Conservation (phyloP, 1,140 invertebrate genomes). For the Philopotamus ludificatus region DNA sequence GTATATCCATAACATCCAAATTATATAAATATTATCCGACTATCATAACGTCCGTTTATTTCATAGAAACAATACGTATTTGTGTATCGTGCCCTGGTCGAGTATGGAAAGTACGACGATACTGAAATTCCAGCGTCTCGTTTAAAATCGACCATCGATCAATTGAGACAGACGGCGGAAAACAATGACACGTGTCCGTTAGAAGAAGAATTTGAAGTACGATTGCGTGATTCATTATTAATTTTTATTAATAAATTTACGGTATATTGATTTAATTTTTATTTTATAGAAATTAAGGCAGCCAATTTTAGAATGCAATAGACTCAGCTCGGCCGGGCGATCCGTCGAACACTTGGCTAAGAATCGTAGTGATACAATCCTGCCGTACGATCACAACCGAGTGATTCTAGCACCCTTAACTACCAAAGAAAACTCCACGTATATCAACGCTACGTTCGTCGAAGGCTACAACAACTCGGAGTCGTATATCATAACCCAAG, state of each 20-base stretch:
- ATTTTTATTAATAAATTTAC: constrained; percentile 4
- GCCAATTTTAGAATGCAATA: constrained; percentile 74
- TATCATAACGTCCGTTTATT: constrained; percentile 6
- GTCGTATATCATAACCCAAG: constrained; percentile 94
- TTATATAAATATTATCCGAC: constrained; percentile 58
- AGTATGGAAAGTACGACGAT: constrained; percentile 90
- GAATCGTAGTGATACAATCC: constrained; percentile 82
- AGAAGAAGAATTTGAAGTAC: constrained; percentile 83
- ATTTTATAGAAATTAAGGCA: constrained; percentile 72
- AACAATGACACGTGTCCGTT: constrained; percentile 64
- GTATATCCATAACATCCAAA: constrained; percentile 67
- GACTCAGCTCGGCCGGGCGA: constrained; percentile 76
- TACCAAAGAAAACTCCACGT: constrained; percentile 85
- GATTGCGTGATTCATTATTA: not conserved
- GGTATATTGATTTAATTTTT: constrained; percentile 8
- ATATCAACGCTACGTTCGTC: constrained; percentile 96
- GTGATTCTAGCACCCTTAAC: constrained; percentile 83
- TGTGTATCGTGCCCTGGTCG: constrained; percentile 91
- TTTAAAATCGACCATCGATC: constrained; percentile 69
- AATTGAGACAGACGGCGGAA: constrained; percentile 62
- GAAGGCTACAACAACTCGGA: constrained; percentile 92
- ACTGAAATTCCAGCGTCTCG: constrained; percentile 78
- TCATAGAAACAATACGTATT: constrained; percentile 95
- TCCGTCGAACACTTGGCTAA: constrained; percentile 83
- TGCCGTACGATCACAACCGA: constrained; percentile 90